Evolutionary conservation across 2,113 vertebrate genomes (phyloP).

Genomic region (Muntiacus reevesi): DNA sequence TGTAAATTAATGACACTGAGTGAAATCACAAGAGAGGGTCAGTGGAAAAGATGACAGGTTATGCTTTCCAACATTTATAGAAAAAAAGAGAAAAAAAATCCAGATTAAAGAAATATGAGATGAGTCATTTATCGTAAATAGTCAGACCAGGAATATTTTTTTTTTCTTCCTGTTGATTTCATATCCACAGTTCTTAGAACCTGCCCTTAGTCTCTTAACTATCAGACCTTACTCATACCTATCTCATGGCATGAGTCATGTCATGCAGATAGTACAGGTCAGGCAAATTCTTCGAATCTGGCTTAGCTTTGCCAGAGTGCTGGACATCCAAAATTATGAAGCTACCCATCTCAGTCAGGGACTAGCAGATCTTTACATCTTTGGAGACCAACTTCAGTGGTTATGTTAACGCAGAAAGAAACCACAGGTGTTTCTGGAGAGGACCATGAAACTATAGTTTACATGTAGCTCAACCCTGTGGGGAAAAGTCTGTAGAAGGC

Average conservation of each 20-base stretch:
- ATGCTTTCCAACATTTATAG: not conserved
- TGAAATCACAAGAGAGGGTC: not conserved
- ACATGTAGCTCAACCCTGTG: not conserved
- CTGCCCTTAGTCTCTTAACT: not conserved
- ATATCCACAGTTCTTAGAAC: not conserved
- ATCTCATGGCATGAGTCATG: not conserved
- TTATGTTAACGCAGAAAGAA: not conserved
- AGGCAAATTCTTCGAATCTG: not conserved
- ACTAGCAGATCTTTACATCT: not conserved
- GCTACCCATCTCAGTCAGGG: not conserved
- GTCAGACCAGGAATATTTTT: not conserved
- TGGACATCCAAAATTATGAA: not conserved
- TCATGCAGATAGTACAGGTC: not conserved
- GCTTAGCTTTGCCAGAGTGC: not conserved
- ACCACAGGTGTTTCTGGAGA: not conserved
- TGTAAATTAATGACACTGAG: not conserved
- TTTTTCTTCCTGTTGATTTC: not conserved
- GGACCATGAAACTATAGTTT: not conserved
- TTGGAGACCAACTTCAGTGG: not conserved
- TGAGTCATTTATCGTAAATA: not conserved
- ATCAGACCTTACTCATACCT: not conserved
- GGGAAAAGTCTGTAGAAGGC: not conserved
- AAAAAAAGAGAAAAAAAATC: not conserved
- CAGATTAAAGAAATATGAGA: not conserved
- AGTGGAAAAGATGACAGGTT: not conserved